Evolutionary conservation across 2,797 vertebrate species (phyloP).

Genomic region (Cygnus olor): DNA sequence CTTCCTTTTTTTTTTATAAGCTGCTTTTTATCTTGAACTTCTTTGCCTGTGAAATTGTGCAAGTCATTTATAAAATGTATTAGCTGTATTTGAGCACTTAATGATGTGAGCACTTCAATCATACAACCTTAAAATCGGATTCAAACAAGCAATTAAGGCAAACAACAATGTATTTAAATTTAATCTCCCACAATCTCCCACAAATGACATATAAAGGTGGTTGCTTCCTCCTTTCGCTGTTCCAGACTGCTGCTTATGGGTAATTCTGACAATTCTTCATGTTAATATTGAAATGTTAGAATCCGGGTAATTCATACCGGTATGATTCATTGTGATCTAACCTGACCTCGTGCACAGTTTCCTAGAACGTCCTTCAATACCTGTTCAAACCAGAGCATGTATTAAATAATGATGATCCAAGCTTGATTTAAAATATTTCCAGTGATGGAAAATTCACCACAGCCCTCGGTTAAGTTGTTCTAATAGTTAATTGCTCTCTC

Average conservation of each 20-base stretch:
- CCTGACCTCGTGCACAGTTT: not conserved
- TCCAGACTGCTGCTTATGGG: constrained; percentile 63
- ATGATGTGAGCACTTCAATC: constrained; percentile 62
- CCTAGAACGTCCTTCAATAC: constrained; percentile 46
- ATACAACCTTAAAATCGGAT: constrained; percentile 31
- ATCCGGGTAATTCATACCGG: constrained; percentile 20
- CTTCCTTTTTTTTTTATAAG: not conserved
- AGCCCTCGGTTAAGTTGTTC: not conserved
- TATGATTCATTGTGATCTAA: constrained; percentile 47
- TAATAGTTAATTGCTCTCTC: not conserved
- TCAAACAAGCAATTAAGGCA: constrained; percentile 70
- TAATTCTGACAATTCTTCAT: constrained; percentile 61
- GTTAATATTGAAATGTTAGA: constrained; percentile 55
- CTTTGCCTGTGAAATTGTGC: constrained; percentile 69
- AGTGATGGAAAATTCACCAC: not conserved
- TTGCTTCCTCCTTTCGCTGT: constrained; percentile 58
- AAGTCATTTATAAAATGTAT: constrained; percentile 60
- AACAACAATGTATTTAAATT: constrained; percentile 69
- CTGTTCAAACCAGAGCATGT: not conserved
- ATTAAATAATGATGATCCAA: not conserved
- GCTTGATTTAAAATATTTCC: not conserved
- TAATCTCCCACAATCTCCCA: constrained; percentile 65
- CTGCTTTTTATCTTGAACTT: constrained; percentile 52
- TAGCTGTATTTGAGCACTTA: constrained; percentile 61
- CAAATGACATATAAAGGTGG: constrained; percentile 62